phyloP scores from a whole-genome alignment of 64 coral and sea anemone genomes.

The Stichodactyla mertensii region DNA sequence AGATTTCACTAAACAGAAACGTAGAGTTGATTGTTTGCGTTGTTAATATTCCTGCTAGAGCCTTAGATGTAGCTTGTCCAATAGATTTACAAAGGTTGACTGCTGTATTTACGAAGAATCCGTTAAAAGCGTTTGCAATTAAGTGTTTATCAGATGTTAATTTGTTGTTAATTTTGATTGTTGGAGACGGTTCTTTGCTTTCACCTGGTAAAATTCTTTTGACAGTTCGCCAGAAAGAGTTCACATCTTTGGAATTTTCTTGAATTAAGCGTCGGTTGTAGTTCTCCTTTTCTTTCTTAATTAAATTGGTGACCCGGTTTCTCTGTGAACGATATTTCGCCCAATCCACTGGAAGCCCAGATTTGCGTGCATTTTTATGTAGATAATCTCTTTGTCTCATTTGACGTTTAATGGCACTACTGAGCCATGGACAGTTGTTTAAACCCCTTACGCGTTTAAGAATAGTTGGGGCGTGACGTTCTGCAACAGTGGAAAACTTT shows the following conservation, averaged over 20 bases:
- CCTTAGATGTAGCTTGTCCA: not conserved
- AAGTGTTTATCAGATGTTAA: conserved; percentile 31
- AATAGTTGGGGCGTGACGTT: conserved; percentile 1
- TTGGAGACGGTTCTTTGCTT: conserved; percentile 40
- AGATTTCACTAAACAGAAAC: not conserved
- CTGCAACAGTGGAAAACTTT: not conserved
- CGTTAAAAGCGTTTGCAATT: conserved; percentile 39
- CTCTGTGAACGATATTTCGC: conserved; percentile 15
- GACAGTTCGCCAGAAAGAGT: conserved; percentile 44
- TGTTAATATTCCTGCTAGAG: not conserved
- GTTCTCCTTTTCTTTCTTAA: conserved; percentile 22
- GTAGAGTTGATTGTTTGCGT: too few relatives aligned
- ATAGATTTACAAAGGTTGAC: conserved; percentile 28
- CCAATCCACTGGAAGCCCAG: conserved; percentile 31
- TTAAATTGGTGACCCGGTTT: conserved; percentile 22
- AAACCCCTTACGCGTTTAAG: not conserved
- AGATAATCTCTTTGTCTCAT: conserved; percentile 51
- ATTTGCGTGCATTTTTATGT: conserved; percentile 36
- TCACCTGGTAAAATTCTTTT: conserved; percentile 51
- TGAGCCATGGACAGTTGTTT: conserved; percentile 4
- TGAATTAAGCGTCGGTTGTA: conserved; percentile 31
- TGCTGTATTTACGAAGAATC: conserved; percentile 39
- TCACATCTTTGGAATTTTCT: conserved; percentile 8
- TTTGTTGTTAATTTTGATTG: conserved; percentile 24
- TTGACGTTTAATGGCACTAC: conserved; percentile 4